Percentiles rank a stretch among this genome's conserved stretches.
These are phyloP conservation scores for Hemibagrus guttatus DNA, from an alignment of 2,797 vertebrate species.

Conservation along the genomic window DNA sequence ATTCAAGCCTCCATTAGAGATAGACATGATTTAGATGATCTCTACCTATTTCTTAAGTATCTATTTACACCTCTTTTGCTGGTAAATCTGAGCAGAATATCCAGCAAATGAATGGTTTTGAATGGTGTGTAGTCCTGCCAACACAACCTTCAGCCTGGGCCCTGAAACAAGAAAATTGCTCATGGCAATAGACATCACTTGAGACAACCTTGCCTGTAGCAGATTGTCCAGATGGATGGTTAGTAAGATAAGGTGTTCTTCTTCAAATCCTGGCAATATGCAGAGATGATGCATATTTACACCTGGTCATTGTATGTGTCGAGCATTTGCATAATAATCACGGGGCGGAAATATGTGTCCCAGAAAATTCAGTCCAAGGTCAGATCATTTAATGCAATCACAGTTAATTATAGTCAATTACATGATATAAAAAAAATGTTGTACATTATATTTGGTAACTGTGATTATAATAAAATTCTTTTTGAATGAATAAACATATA, in stretches of 20 bases:
- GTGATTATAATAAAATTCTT: too few relatives aligned
- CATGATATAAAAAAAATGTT: too few relatives aligned
- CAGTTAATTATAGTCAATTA: too few relatives aligned
- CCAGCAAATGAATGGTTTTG: background rate
- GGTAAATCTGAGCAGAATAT: background rate
- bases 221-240: background rate
- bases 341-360: background rate
- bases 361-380: too few relatives aligned
- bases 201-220: background rate
- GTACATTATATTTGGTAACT: too few relatives aligned
- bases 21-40: background rate
- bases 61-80: background rate
- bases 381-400: too few relatives aligned
- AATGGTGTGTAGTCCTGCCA: background rate
- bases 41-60: background rate
- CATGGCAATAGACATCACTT: background rate
- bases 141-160: background rate
- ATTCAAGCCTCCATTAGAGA: slow-evolving; percentile 1
- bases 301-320: background rate
- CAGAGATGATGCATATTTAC: too few relatives aligned
- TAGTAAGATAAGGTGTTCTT: background rate
- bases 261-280: background rate
- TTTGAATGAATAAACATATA: too few relatives aligned
- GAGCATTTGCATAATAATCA: too few relatives aligned
- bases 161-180: background rate